phyloP scores from a whole-genome alignment of 2,888 invertebrate species.

The Brachyptera risi region DNA sequence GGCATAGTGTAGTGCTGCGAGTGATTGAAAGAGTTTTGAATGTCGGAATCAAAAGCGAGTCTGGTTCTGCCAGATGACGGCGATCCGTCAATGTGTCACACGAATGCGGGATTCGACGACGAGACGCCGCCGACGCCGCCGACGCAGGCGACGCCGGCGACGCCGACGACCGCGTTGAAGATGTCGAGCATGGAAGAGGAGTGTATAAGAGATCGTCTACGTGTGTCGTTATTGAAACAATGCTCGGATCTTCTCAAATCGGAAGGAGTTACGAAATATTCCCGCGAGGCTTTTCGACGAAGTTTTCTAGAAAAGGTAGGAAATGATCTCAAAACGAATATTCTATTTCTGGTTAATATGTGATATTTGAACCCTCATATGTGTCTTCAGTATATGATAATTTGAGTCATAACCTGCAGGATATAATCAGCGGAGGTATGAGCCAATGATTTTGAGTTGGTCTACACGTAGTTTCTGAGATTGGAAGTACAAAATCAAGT shows the following conservation, averaged over 20 bases:
- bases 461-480: too few species aligned
- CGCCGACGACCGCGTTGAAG: constrained; percentile 36
- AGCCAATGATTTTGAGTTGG: too few species aligned
- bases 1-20: background rate
- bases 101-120: background rate
- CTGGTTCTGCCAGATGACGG: constrained; percentile 2
- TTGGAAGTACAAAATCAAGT: too few species aligned
- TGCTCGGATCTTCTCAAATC: constrained; percentile 61
- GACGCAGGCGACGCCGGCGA: constrained; percentile 26
- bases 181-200: constrained; percentile 70
- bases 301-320: constrained; percentile 68
- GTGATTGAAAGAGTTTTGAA: background rate
- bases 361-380: too few species aligned
- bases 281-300: constrained; percentile 59
- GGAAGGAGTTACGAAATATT: constrained; percentile 55
- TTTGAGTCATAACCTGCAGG: too few species aligned
- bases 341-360: too few species aligned
- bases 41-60: constrained; percentile 2
- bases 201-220: constrained; percentile 58
- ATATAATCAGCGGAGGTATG: too few species aligned
- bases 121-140: background rate
- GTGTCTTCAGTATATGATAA: too few species aligned
- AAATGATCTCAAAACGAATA: too few species aligned
- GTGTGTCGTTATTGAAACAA: constrained; percentile 58
- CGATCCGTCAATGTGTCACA: too few species aligned